Base-by-base conservation (phyloP, 2,797 vertebrate species). In the Dryobates pubescens region DNA sequence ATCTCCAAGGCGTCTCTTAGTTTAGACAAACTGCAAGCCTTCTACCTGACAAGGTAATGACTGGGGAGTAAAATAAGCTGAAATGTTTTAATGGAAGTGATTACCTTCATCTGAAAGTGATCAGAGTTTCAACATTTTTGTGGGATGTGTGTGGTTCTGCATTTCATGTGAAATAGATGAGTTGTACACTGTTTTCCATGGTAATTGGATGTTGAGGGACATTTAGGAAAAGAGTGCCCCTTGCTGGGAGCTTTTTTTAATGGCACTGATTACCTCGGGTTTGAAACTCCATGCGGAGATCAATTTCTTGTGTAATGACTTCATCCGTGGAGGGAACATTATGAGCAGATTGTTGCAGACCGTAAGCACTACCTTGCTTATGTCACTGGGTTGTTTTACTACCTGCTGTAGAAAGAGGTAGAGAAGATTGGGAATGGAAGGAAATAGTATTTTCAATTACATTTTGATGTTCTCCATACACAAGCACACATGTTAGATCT, bases 401-500 rank as follows among this genome's bases (percentile, higher is more conserved):
- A n/a, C 56, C 85, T 32, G 7, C 59, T 88, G 4, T 36, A 73
- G 53, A 47, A 83, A 57, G 63, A 74, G 20, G 12, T n/a, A 8
- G 23, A 6, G 65, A 32, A 51, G 32, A n/a, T 26, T 54, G 53
- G 49, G 43, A 75, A n/a, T 32, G n/a, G 43, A 75, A 74, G 43
- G 23, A 74, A 61, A 27, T 32, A 27, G n/a, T n/a, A 27, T 38
- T 86, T 74, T 17, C 43, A 17, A 17, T 24, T 38, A 54, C 12
- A 6, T 62, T 70, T 63, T 78, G 34, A 14, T 38, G n/a, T 17
- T 10, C 14, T 7, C 3, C 3, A 6, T 63, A 62, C 17, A 29
- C 9, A 57, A 57, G 32, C 27, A 3, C 1, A 3, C 1, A 0
- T 36, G 32, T 41, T 54, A n/a, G 13, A 26, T 26, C 34, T 77